Base-by-base conservation (phyloP, 2,113 vertebrate genomes). In the Eubucco bourcierii region DNA sequence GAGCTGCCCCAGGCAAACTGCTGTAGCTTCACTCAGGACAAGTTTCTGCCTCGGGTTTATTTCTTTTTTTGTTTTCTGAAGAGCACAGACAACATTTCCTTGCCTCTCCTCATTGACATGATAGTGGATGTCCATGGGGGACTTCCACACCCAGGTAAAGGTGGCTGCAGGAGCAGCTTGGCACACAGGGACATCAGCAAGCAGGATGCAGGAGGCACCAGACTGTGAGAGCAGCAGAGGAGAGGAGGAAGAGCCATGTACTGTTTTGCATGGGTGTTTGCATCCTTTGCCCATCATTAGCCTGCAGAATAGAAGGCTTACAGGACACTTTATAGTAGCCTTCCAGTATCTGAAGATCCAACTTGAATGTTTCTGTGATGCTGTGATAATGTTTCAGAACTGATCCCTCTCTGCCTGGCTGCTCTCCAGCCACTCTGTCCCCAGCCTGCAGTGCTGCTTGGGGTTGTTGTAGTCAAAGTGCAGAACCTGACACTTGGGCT, bases 201-300 rank as follows among this genome's bases (percentile, higher is more conserved):
- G 0, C n/a, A 24, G 80, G 34, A 25, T 1, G 1, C 2, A 11
- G 59, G 56, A 6, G 2, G 1, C n/a, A 15, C 9, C 66, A 61
- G 61, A 6, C 44, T 46, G 44, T 56, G 70, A 31, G 20, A 44
- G 59, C 37, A 91, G 65, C 47, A 73, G 12, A 14, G 18, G 59
- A 34, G 56, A 86, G 46, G 25, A 82, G 50, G 55, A 75, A 15
- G 55, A 21, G 39, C 55, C 64, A 58, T 37, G 11, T 21, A 21
- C 5, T 6, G 25, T 58, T 92, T 75, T n/a, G 11, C 28, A 61
- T 44, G 41, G 56, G 44, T 21, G 9, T 78, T 87, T 76, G 7
- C 17, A 39, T 4, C 37, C 37, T 39, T 11, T 39, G 37, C 37
- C 37, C 37, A 39, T 39, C 37, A 39, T 39, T 39, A 39, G 37